A percentile compares a stretch with the other conserved stretches of the same genome.
These are phyloP conservation scores for Acrocephalus arundinaceus DNA, from an alignment of 2,113 vertebrate species.

Conservation along the genomic window DNA sequence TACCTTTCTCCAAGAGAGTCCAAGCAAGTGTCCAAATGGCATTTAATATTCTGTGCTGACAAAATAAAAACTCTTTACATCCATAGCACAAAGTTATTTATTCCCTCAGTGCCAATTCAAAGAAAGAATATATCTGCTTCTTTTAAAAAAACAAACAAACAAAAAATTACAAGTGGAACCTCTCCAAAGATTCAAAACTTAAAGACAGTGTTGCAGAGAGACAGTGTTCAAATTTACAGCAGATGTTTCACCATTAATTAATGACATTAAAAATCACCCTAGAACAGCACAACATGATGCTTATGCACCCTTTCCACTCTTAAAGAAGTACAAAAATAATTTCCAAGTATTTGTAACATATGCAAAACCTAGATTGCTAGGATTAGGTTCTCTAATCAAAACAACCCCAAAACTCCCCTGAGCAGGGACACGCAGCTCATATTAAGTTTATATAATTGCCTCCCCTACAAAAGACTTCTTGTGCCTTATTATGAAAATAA, in stretches of 20 bases:
- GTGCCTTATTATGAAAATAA: not conserved
- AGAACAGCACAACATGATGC: not conserved
- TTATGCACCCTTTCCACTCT: not conserved
- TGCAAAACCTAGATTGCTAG: not conserved
- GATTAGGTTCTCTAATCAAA: not conserved
- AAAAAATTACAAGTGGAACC: not conserved
- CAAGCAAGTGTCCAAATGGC: not conserved
- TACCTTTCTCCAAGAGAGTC: not conserved
- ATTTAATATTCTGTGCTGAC: not conserved
- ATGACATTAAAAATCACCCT: not conserved
- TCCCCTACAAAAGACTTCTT: not conserved
- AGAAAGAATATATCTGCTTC: not conserved
- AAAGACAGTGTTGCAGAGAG: not conserved
- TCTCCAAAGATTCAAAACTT: not conserved
- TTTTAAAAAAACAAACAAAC: not conserved
- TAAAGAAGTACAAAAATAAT: not conserved
- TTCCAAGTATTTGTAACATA: not conserved
- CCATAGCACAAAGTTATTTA: not conserved
- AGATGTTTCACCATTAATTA: slow-evolving; percentile 30
- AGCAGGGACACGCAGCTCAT: not conserved
- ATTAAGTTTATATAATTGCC: not conserved
- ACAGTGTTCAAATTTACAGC: not conserved
- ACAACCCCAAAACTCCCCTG: not conserved
- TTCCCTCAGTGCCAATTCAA: not conserved
- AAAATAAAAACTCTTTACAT: not conserved